A percentile compares a stretch with the other conserved stretches of the same genome.
Conservation (phyloP, 2,797 vertebrate species). For the Dryobates pubescens region DNA sequence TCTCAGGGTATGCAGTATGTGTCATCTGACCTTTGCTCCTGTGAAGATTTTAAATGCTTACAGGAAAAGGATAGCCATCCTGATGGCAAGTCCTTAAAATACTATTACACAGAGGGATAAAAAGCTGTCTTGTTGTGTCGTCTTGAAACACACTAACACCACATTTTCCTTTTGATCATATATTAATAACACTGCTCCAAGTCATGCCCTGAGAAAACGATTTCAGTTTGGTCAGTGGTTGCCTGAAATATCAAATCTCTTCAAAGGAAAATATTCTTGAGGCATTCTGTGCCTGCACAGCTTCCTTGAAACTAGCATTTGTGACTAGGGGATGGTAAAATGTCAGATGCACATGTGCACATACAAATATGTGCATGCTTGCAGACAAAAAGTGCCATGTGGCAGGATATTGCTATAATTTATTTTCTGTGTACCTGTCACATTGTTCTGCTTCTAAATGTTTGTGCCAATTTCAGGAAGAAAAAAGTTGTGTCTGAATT, state of each 20-base stretch:
- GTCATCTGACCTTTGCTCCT: background rate
- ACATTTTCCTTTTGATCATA: background rate
- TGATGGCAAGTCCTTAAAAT: background rate
- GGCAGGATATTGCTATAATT: background rate
- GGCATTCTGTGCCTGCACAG: background rate
- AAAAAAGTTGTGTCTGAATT: background rate
- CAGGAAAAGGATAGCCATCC: background rate
- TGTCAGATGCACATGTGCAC: fast-evolving
- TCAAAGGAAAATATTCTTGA: background rate
- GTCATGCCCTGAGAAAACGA: background rate
- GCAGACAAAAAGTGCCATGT: background rate
- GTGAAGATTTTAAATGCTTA: background rate
- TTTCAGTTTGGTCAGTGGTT: background rate
- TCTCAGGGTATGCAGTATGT: background rate
- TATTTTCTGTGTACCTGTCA: background rate
- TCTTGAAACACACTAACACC: background rate
- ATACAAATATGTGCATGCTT: background rate
- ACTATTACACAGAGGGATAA: background rate
- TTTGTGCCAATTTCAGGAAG: background rate
- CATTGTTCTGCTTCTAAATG: background rate
- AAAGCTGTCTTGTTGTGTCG: fast-evolving
- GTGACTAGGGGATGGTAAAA: background rate
- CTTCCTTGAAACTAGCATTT: background rate
- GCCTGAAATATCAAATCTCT: background rate
- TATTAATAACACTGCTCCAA: background rate